Base-by-base conservation (phyloP, 2,113 vertebrate species). In the Orycteropus afer region DNA sequence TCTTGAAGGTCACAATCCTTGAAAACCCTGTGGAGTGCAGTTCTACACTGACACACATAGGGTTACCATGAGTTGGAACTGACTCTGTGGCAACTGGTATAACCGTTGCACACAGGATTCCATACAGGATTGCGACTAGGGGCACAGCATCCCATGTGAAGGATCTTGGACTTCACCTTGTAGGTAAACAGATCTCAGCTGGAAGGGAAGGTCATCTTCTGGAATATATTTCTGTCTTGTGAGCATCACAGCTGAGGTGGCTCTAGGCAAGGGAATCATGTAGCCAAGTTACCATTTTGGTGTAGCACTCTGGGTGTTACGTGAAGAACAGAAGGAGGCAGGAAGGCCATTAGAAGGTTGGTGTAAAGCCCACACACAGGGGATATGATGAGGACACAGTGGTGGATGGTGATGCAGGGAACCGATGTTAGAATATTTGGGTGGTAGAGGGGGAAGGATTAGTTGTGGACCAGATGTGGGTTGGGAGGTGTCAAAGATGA, bases 281-380 rank as follows among this genome's bases (percentile, higher is more conserved):
- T 29, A 67, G 59, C 49, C 51, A 27, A 57, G 7, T 13, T 34
- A 29, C 63, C n/a, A 10, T 34, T 45, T 34, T 20, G 22, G 55
- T 73, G 82, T 61, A 45, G 27, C 47, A 20, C 40, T 55, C 25
- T 7, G n/a, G 53, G 32, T 32, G 79, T 45, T 4, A 23, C 11
- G 8, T 3, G 12, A 25, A 47, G n/a, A 42, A 14, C 0, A 0
- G 25, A 45, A 5, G 67, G 73, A 40, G 23, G 18, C 0, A 1
- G 45, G 42, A 79, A 67, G 86, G 78, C 37, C 6, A 7, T 8
- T 40, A 15, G 25, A 27, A 23, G 53, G 20, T 69, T 25, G 23
- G 3, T 6, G 40, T 12, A 45, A 85, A 93, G 55, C 40, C 25
- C 61, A 29, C 11, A 1, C 51, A 8, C 3, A 7, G 29, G 17